Conservation (phyloP, 2,888 invertebrate genomes). For the Norana najaformis region DNA sequence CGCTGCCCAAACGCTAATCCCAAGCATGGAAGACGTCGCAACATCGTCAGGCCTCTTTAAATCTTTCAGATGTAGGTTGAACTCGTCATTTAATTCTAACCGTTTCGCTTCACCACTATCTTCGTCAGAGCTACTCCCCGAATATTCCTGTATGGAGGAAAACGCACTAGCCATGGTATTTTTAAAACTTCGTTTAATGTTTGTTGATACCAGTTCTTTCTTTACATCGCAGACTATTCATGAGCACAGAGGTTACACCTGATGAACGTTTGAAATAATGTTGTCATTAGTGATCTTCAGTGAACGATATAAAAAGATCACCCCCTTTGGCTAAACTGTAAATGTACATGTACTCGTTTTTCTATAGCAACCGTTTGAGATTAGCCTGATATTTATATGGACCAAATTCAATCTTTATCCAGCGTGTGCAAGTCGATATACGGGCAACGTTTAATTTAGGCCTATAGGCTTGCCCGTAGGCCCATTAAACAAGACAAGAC, state of each 20-base stretch:
- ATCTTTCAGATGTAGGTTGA: background rate
- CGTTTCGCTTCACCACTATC: background rate
- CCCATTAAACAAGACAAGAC: no score
- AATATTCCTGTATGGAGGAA: background rate
- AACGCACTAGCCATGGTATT: background rate
- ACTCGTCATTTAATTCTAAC: background rate
- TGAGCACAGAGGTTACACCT: background rate
- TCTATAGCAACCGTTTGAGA: no score
- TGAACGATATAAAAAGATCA: no score
- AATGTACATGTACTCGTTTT: no score
- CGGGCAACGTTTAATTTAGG: no score
- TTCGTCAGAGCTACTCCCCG: background rate
- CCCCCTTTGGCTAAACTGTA: no score
- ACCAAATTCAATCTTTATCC: no score
- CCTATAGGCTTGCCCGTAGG: no score
- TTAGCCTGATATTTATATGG: no score
- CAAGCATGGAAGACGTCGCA: background rate
- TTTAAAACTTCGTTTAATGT: background rate
- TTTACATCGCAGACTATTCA: background rate
- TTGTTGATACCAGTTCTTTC: background rate
- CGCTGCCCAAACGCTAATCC: background rate
- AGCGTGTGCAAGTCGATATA: no score
- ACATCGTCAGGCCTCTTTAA: background rate
- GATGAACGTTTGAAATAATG: no score
- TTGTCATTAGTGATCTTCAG: no score